Evolutionary conservation across 2,888 invertebrate genomes (phyloP).

Genomic region (Scrobipalpa atriplicella): DNA sequence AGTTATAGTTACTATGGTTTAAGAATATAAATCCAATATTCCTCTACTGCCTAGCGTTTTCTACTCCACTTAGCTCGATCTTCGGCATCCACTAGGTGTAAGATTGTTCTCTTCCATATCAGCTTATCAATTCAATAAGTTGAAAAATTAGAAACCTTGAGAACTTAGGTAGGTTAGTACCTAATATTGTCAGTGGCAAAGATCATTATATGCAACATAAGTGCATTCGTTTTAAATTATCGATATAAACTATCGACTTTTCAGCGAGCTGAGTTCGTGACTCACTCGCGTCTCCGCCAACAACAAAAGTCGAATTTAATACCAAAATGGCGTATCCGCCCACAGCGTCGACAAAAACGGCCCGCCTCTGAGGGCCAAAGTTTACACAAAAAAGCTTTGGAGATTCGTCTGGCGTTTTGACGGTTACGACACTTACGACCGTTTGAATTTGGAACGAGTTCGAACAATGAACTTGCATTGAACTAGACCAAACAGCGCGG

Average conservation of each 20-base stretch:
- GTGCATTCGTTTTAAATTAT: conserved; percentile 42
- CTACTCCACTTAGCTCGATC: no score
- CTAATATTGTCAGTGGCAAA: not conserved
- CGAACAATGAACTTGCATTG: conserved; percentile 81
- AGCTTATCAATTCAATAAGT: no score
- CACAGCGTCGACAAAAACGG: conserved; percentile 66
- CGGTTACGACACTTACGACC: conserved; percentile 68
- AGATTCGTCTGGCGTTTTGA: conserved; percentile 68
- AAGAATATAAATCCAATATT: no score
- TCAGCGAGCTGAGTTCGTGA: conserved; percentile 67
- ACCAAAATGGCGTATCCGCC: conserved; percentile 71
- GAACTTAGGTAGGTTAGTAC: no score
- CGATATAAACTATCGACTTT: conserved; percentile 67
- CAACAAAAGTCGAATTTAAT: conserved; percentile 68
- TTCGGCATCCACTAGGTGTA: no score
- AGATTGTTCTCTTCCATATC: no score
- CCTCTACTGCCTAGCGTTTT: no score
- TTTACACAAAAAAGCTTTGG: conserved; percentile 59
- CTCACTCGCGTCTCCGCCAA: conserved; percentile 79
- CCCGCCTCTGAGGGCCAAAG: conserved; percentile 62
- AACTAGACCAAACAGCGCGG: conserved; percentile 79
- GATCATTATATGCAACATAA: not conserved
- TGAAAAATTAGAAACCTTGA: no score
- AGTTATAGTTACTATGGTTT: no score
- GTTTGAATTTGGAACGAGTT: conserved; percentile 44